Evolutionary conservation across 2,113 vertebrate genomes (phyloP).

Genomic region (Mesocricetus auratus): DNA sequence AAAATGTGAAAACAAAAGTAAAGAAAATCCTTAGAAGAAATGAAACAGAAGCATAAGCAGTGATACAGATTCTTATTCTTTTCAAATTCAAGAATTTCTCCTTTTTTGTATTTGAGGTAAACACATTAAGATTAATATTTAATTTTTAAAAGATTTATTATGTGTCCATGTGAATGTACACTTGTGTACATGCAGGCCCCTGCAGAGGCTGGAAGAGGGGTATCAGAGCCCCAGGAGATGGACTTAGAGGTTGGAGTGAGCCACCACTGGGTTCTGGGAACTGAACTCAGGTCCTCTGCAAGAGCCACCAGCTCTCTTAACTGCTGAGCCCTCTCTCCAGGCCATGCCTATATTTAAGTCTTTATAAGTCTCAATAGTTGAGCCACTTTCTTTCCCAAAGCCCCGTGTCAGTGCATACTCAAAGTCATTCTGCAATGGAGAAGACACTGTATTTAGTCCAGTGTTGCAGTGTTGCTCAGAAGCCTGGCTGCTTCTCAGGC

Average conservation of each 20-base stretch:
- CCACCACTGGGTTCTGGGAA: background rate
- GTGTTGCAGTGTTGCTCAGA: background rate
- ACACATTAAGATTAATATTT: background rate
- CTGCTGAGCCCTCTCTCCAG: background rate
- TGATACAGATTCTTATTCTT: background rate
- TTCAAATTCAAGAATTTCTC: background rate
- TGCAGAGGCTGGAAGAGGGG: background rate
- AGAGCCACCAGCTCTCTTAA: background rate
- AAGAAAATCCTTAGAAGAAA: background rate
- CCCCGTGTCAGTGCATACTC: background rate
- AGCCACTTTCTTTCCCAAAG: background rate
- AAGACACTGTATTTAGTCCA: background rate
- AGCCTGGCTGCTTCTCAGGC: background rate
- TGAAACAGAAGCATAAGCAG: background rate
- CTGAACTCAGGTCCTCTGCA: background rate
- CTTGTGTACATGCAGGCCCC: background rate
- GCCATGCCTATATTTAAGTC: background rate
- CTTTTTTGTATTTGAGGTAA: slow-evolving; percentile 1
- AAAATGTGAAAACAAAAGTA: background rate
- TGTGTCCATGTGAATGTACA: background rate
- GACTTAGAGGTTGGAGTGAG: too few relatives aligned
- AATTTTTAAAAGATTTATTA: background rate
- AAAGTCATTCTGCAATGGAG: background rate
- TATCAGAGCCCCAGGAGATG: background rate
- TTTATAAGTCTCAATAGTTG: background rate